A percentile compares a stretch with the other conserved stretches of the same genome.
Evolutionary conservation across 2,113 vertebrate species (phyloP).

Genomic region (Archocentrus centrarchus): DNA sequence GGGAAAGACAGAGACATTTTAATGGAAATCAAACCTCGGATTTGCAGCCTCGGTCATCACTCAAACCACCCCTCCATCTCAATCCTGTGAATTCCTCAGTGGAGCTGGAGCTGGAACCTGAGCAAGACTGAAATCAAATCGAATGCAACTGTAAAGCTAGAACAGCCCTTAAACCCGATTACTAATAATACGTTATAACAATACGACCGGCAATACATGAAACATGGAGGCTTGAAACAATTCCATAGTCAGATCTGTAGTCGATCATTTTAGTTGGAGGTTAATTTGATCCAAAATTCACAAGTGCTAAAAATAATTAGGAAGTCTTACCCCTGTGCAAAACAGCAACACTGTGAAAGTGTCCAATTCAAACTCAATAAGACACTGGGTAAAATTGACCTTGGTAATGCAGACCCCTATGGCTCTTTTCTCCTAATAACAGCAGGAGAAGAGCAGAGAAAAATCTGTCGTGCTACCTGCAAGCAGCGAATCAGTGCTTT

Average conservation of each 20-base stretch:
- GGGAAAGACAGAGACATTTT: neutral
- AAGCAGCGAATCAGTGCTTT: slow-evolving; percentile 56
- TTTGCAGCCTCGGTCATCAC: neutral
- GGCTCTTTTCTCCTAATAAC: slow-evolving; percentile 2
- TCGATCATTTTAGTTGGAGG: slow-evolving; percentile 24
- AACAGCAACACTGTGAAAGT: neutral
- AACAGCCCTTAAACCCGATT: too few relatives aligned
- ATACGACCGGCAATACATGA: slow-evolving; percentile 4
- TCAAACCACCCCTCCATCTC: neutral
- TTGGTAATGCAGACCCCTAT: neutral
- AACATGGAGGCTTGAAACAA: slow-evolving; percentile 10
- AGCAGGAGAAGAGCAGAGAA: neutral
- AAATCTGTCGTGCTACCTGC: neutral
- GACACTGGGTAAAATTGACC: neutral
- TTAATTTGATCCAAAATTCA: slow-evolving; percentile 30
- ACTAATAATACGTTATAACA: slow-evolving; percentile 2
- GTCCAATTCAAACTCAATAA: neutral
- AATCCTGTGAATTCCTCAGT: neutral
- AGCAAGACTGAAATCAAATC: neutral
- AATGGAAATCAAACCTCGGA: neutral
- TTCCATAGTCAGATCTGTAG: slow-evolving; percentile 41
- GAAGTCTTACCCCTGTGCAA: neutral
- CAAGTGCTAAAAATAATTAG: neutral
- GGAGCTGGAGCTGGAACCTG: slow-evolving; percentile 18
- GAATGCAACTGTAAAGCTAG: neutral